Conservation (phyloP, 2,797 vertebrate genomes). For the Manis crassicaudata region DNA sequence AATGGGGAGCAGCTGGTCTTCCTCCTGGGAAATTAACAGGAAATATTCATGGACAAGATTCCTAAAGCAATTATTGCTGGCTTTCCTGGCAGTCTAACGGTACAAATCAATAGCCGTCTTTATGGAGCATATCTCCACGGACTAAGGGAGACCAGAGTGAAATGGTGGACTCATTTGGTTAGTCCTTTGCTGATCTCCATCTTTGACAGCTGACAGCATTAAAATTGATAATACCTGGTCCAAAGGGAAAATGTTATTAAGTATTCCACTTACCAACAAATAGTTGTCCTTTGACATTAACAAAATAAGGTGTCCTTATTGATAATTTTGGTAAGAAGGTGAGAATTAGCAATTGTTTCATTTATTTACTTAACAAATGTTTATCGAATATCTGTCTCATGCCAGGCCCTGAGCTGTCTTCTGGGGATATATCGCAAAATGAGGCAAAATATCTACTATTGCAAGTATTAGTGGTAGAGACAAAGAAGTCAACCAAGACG, state of each 20-base stretch:
- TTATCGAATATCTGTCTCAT: background rate
- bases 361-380: conserved; percentile 31
- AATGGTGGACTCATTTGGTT: conserved; percentile 18
- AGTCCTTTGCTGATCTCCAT: background rate
- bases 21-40: conserved; percentile 71
- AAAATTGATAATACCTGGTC: background rate
- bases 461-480: background rate
- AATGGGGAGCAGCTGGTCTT: conserved; percentile 65
- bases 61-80: conserved; percentile 57
- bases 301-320: conserved; percentile 20
- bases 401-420: background rate
- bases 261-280: conserved; percentile 33
- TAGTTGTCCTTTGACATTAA: conserved; percentile 1
- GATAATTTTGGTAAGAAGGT: conserved; percentile 35
- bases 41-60: conserved; percentile 71
- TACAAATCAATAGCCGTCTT: conserved; percentile 78
- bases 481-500: conserved; percentile 18
- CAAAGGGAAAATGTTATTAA: conserved; percentile 55
- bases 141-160: conserved; percentile 53
- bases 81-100: conserved; percentile 63
- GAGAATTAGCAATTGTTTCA: conserved; percentile 16
- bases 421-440: background rate
- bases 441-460: background rate
- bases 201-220: conserved; percentile 39
- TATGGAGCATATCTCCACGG: conserved; percentile 56